Evolutionary conservation across 2,797 vertebrate species (phyloP), one percentile per base, ranked within the genome.

Genomic region (Rhynchotus rufescens): DNA sequence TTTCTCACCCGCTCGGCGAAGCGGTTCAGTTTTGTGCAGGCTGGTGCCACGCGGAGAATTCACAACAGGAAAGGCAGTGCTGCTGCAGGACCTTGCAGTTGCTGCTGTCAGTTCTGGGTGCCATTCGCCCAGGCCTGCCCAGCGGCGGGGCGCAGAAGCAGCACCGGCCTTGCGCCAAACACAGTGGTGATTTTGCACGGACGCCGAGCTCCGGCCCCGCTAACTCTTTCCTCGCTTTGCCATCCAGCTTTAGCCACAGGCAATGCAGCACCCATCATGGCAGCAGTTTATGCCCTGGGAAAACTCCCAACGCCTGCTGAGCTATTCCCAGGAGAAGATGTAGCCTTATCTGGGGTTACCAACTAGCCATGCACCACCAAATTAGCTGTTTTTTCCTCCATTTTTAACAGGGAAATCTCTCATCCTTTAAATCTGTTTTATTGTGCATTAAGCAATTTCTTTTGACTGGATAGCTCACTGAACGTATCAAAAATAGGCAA

Each of bases 41-140:
- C 38, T 40, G 51, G 19, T 38, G 65, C 73, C 1, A 0, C 15
- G 21, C 32, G 71, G 67, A 91, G 86, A 86, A 83, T 7, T 60
- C 78, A 1, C 12, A 59, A 51, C 1, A 86, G 32, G 28, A 76
- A 89, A 19, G 40, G 67, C 4, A 40, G 78, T 64, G 28, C 32
- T 88, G 66, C 71, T 2, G 3, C 30, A 64, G 67, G 47, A 69
- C 51, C 79, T 68, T 15, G 52, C 82, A 86, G 86, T 89, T 92
- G 79, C 76, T 84, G 83, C 88, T 90, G 83, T 80, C 92, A 88
- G 74, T 11, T 94, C 94, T 93, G 80, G 42, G 76, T 38, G 45
- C 52, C 22, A 12, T 61, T 74, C 81, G 38, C 22, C 65, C 17
- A 52, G 7, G 28, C 77, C 32, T 65, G 67, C 40, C 67, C 19